A percentile compares a stretch with the other conserved stretches of the same genome.
Evolutionary conservation across 2,888 invertebrate genomes (phyloP).

Genomic region (Tetranychus piercei): DNA sequence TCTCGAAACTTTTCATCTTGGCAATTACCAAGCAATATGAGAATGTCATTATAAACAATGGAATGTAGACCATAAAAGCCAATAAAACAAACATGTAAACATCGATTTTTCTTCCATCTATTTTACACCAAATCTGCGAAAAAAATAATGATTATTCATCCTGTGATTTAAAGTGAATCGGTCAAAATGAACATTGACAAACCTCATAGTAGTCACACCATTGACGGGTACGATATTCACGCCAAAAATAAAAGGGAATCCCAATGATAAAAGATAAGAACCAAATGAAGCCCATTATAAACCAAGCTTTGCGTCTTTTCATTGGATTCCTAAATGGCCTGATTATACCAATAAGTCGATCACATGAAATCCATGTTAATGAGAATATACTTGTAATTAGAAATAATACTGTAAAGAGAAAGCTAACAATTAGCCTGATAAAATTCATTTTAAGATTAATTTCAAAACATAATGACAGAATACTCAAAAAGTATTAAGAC

Average conservation of each 20-base stretch:
- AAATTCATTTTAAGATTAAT: too few relatives aligned
- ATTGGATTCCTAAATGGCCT: conserved; percentile 51
- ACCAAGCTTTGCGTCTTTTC: conserved; percentile 44
- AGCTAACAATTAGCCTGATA: too few relatives aligned
- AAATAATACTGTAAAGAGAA: conserved; percentile 41
- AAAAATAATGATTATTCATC: not conserved
- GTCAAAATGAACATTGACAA: not conserved
- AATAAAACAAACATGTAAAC: conserved; percentile 61
- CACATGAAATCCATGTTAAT: conserved; percentile 57
- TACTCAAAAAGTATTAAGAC: too few relatives aligned
- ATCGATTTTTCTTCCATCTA: conserved; percentile 36
- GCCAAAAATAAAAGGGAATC: conserved; percentile 32
- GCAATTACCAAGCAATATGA: conserved; percentile 52
- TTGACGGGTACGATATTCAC: conserved; percentile 42
- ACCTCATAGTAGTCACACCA: conserved; percentile 55
- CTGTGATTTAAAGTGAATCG: not conserved
- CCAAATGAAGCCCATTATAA: conserved; percentile 50
- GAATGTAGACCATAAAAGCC: conserved; percentile 56
- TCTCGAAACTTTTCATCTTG: conserved; percentile 37
- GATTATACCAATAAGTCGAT: conserved; percentile 56
- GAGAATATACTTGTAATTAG: conserved; percentile 57
- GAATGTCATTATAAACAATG: conserved; percentile 51
- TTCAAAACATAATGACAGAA: too few relatives aligned
- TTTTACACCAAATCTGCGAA: conserved; percentile 46
- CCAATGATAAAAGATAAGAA: conserved; percentile 44